Percentiles rank a stretch among this genome's conserved stretches.
Evolutionary conservation across 2,888 invertebrate genomes (phyloP).

Genomic region (Elysia crispata): DNA sequence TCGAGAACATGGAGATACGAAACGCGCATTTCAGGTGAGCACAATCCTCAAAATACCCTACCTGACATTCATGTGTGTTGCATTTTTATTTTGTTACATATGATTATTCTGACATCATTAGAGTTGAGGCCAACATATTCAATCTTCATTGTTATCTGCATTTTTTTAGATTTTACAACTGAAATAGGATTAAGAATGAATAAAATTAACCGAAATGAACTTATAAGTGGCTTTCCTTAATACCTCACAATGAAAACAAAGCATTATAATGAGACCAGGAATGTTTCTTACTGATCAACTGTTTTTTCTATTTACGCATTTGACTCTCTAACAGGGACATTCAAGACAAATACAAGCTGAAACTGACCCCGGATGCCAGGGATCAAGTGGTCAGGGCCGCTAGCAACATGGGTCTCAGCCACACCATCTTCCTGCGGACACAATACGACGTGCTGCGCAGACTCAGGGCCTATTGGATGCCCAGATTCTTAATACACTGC

Average conservation of each 20-base stretch:
- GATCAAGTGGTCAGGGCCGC: conserved; percentile 71
- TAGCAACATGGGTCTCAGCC: conserved; percentile 70
- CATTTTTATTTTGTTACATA: too few relatives aligned
- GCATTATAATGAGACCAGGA: too few relatives aligned
- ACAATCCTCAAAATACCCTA: not conserved
- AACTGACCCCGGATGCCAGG: conserved; percentile 73
- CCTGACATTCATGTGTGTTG: not conserved
- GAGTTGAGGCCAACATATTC: too few relatives aligned
- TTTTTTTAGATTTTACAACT: too few relatives aligned
- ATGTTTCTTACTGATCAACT: too few relatives aligned
- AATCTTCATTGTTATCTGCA: too few relatives aligned
- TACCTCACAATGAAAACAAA: too few relatives aligned
- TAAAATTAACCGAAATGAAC: too few relatives aligned
- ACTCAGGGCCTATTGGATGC: conserved; percentile 77
- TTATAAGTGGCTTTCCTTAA: too few relatives aligned
- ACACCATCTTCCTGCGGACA: conserved; percentile 76
- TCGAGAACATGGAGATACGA: conserved; percentile 67
- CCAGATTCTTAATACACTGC: conserved; percentile 74
- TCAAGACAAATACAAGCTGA: conserved; percentile 76
- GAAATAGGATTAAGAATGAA: too few relatives aligned
- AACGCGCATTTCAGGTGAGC: conserved; percentile 74
- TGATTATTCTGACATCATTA: too few relatives aligned
- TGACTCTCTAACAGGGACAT: conserved; percentile 69
- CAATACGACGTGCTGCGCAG: conserved; percentile 77
- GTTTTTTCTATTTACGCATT: too few relatives aligned